Evolutionary conservation across 2,888 invertebrate species (phyloP).

Genomic region (Brachyopa scutellaris): DNA sequence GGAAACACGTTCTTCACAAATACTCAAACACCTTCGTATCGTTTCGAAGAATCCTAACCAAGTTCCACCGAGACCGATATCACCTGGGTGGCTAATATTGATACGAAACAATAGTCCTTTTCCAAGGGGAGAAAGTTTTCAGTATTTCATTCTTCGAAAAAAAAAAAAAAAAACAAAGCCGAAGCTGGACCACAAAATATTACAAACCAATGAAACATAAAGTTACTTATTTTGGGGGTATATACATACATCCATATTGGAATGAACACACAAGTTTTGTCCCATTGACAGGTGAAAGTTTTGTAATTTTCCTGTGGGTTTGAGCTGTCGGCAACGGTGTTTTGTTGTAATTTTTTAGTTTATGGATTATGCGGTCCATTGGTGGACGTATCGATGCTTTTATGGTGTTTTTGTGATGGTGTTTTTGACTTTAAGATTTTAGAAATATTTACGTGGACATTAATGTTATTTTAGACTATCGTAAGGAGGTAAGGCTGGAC

Average conservation of each 20-base stretch:
- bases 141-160: neutral
- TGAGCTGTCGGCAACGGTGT: no score
- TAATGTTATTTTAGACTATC: no score
- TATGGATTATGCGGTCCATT: no score
- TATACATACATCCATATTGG: neutral
- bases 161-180: no score
- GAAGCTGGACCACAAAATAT: slow-evolving; percentile 16
- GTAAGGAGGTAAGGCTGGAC: no score
- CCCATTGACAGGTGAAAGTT: slow-evolving; percentile 38
- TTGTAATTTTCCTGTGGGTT: slow-evolving; percentile 26
- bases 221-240: slow-evolving; percentile 28
- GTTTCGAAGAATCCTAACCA: slow-evolving; percentile 24
- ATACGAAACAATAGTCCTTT: slow-evolving; percentile 43
- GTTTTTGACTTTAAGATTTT: no score
- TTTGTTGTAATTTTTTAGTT: no score
- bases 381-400: no score
- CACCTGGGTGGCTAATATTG: slow-evolving; percentile 27
- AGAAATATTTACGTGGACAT: no score
- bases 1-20: slow-evolving; percentile 31
- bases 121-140: slow-evolving; percentile 13
- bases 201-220: slow-evolving; percentile 40
- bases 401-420: no score
- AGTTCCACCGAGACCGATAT: slow-evolving; percentile 11
- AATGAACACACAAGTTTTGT: neutral
- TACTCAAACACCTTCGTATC: slow-evolving; percentile 40